Base-by-base conservation (phyloP, 1,140 invertebrate species). In the Drosophila triauraria region DNA sequence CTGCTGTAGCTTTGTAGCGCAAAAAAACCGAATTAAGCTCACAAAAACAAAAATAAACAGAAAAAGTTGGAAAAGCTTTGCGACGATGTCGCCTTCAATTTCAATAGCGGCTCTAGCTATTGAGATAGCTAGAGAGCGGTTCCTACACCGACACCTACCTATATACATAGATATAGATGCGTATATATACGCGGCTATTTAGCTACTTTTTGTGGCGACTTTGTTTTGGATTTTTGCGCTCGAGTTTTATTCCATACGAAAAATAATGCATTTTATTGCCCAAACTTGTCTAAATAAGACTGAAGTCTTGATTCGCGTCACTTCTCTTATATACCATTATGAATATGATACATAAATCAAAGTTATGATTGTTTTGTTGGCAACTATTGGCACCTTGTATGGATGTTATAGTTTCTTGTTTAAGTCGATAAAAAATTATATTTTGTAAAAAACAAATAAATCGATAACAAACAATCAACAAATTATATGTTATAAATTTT, bases 61-160 rank as follows among this genome's bases (percentile, higher is more conserved):
- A 62, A 51, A 70, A 59, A 60, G 50, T 68, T 76, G 71, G 72
- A 78, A 87, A 88, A 88, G 84, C 83, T 87, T 60, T 69, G 50
- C 25, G 32, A 74, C 81, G 78, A 67, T 82, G 84, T 87, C 77
- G 83, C 80, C 84, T 87, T 88, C 83, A 86, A 82, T 86, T 86
- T 83, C 76, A 86, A 86, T 87, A 86, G 80, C 79, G 60, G 58
- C 48, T 65, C 35, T 51, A 40, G 51, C 51, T 23, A 15, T 54
- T 38, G 12, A 54, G 51, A 54, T 54, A 40, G 58, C 75, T 68
- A 77, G 79, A 76, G 83, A 78, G 82, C 83, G 62, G 68, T 81
- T 85, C 82, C 68, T 68, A 64, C 60, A 72, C 48, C 47, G 25
- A 68, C 35, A 69, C 54, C 30, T 42, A 65, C 48, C 30, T 32